Conservation (phyloP, 2,888 invertebrate species). For the Sisyra terminalis region DNA sequence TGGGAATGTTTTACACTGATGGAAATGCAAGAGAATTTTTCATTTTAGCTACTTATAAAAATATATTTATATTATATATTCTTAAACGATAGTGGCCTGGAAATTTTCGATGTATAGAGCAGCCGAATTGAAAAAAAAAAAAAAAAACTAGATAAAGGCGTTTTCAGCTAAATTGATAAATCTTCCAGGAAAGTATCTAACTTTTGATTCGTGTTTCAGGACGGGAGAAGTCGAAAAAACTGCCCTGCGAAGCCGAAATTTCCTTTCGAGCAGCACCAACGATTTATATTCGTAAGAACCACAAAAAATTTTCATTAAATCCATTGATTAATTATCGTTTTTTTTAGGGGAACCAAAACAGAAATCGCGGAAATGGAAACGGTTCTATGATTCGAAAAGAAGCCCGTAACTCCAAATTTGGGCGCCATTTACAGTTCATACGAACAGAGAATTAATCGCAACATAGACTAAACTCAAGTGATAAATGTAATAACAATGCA, state of each 20-base stretch:
- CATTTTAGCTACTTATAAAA: too few relatives aligned
- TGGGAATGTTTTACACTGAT: too few relatives aligned
- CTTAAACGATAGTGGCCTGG: too few relatives aligned
- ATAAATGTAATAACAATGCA: too few relatives aligned
- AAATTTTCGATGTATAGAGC: too few relatives aligned
- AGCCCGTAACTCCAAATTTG: constrained; percentile 9
- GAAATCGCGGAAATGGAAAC: constrained; percentile 85
- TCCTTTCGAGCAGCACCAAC: constrained; percentile 7
- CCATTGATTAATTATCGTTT: not conserved
- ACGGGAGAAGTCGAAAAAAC: constrained; percentile 7
- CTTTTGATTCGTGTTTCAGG: constrained; percentile 2
- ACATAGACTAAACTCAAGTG: too few relatives aligned
- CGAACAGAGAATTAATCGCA: too few relatives aligned
- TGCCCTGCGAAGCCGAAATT: constrained; percentile 4
- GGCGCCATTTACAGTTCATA: constrained; percentile 4
- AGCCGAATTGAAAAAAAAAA: too few relatives aligned
- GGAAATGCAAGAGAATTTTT: too few relatives aligned
- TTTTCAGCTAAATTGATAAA: too few relatives aligned
- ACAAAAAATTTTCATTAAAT: not conserved
- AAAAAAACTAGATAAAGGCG: too few relatives aligned
- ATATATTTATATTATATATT: too few relatives aligned
- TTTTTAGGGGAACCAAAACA: constrained; percentile 39
- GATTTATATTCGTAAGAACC: constrained; percentile 21
- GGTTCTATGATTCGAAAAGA: constrained; percentile 55
- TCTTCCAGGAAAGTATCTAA: not conserved